Percentiles rank a stretch among this genome's conserved stretches.
Evolutionary conservation across 2,888 invertebrate genomes (phyloP).

Genomic region (Phragmatobia fuliginosa): DNA sequence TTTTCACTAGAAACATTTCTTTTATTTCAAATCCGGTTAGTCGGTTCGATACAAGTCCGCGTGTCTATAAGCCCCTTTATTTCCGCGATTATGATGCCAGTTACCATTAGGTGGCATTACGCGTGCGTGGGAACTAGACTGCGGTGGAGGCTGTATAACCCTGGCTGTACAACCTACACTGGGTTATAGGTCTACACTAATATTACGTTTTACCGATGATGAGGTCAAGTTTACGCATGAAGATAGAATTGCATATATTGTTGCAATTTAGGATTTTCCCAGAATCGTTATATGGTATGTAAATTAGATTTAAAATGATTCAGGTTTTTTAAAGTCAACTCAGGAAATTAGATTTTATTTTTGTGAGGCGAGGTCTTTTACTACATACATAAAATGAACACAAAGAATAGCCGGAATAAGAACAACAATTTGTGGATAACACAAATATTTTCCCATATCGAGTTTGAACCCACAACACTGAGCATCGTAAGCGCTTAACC

Average conservation of each 20-base stretch:
- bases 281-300: background rate
- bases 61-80: slow-evolving; percentile 26
- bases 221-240: background rate
- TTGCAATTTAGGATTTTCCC: background rate
- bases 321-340: no score
- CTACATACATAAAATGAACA: no score
- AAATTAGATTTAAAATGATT: background rate
- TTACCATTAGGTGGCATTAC: slow-evolving; percentile 57
- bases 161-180: slow-evolving; percentile 36
- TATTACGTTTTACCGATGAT: slow-evolving; percentile 7
- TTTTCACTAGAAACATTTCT: background rate
- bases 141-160: slow-evolving; percentile 53
- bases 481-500: no score
- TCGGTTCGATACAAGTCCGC: slow-evolving; percentile 18
- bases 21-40: background rate
- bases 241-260: background rate
- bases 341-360: no score
- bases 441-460: no score
- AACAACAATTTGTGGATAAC: no score
- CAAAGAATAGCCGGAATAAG: no score
- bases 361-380: no score
- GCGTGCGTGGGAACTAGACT: slow-evolving; percentile 72
- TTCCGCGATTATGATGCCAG: slow-evolving; percentile 56
- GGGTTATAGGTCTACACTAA: slow-evolving; percentile 36
- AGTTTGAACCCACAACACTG: no score